Percentiles rank a stretch among this genome's conserved stretches.
Conservation (phyloP, 2,113 vertebrate genomes). For the Lethenteron camtschaticum region DNA sequence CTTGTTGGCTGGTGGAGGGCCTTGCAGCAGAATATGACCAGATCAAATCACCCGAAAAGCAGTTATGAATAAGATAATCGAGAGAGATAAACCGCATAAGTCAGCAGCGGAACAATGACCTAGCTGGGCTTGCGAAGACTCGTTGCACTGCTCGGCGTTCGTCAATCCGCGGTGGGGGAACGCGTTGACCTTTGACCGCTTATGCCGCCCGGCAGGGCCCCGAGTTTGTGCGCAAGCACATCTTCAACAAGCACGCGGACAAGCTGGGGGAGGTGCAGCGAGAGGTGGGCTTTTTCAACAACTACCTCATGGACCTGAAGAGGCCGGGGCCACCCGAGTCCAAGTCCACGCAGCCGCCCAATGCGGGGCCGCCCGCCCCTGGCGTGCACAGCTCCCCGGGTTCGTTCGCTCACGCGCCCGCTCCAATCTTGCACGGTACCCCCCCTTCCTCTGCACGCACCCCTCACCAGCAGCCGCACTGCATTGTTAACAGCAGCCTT, state of each 20-base stretch:
- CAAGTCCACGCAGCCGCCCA: slow-evolving; percentile 45
- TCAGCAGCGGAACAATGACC: too few relatives aligned
- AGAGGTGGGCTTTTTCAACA: slow-evolving; percentile 67
- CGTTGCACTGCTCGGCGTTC: too few relatives aligned
- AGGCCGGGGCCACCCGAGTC: slow-evolving; percentile 52
- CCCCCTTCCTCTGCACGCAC: neutral
- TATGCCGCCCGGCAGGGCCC: slow-evolving; percentile 30
- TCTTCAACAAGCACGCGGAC: slow-evolving; percentile 66
- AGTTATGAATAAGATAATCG: too few relatives aligned
- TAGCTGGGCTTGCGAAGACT: too few relatives aligned
- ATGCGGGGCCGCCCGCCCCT: slow-evolving; percentile 17
- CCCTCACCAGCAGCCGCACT: neutral
- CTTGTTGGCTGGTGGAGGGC: too few relatives aligned
- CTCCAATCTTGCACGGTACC: neutral
- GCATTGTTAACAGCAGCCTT: neutral
- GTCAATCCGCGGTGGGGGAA: too few relatives aligned
- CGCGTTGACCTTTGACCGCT: too few relatives aligned
- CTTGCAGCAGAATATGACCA: too few relatives aligned
- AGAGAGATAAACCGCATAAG: too few relatives aligned
- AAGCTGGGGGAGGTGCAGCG: slow-evolving; percentile 81
- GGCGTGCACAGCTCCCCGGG: neutral
- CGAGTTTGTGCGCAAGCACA: slow-evolving; percentile 74
- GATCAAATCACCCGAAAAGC: too few relatives aligned
- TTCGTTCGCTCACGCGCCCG: neutral
- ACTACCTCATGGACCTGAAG: slow-evolving; percentile 66